These are phyloP conservation scores for Cyanocitta stelleri DNA, from an alignment of 2,113 vertebrate species.

Conservation along the genomic window DNA sequence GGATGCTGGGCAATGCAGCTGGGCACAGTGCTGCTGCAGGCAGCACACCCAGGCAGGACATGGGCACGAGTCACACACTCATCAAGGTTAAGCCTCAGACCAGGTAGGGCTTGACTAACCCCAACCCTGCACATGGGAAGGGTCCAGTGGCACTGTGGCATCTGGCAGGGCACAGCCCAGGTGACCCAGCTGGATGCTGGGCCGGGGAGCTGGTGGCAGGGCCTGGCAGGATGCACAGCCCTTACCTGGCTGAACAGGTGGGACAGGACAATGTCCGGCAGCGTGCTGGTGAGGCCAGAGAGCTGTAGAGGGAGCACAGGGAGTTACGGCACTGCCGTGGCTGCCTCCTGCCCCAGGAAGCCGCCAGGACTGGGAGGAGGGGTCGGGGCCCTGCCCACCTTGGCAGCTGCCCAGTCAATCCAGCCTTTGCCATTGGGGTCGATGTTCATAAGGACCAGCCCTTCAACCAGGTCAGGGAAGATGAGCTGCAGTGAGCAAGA, in stretches of 20 bases:
- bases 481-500: slow-evolving; percentile 78
- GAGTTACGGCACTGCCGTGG: rapidly evolving
- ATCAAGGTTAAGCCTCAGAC: background rate
- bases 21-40: background rate
- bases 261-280: slow-evolving; percentile 86
- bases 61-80: rapidly evolving
- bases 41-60: background rate
- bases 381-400: slow-evolving; percentile 65
- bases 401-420: slow-evolving; percentile 97
- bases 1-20: background rate
- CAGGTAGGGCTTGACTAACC: background rate
- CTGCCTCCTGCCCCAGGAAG: background rate
- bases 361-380: rapidly evolving
- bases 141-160: background rate
- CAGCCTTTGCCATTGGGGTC: slow-evolving; percentile 96
- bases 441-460: slow-evolving; percentile 94
- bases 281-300: slow-evolving; percentile 88
- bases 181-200: background rate
- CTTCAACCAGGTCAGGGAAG: slow-evolving; percentile 92
- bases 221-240: rapidly evolving
- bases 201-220: background rate
- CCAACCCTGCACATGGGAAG: background rate
- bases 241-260: slow-evolving; percentile 97
- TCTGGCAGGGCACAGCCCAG: rapidly evolving
- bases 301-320: slow-evolving; percentile 64